A percentile compares a stretch with the other conserved stretches of the same genome.
These are phyloP conservation scores for Marisa cornuarietis DNA, from an alignment of 1,140 invertebrate genomes.

Conservation along the genomic window DNA sequence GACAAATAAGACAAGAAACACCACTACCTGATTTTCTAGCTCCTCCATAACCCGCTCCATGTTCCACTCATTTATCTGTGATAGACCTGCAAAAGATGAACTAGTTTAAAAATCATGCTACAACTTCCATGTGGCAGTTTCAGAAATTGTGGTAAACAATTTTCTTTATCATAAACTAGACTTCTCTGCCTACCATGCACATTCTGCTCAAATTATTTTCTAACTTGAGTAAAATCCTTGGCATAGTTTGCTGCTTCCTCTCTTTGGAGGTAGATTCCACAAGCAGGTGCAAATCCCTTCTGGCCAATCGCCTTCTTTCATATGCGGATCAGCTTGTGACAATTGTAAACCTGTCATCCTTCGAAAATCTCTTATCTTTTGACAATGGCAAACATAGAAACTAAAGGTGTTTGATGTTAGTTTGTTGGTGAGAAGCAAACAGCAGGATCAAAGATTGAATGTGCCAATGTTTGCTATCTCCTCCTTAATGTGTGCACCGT, in stretches of 20 bases:
- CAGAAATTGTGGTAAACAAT: neutral
- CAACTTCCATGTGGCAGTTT: neutral
- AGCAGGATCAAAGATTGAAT: neutral
- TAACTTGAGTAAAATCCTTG: no score
- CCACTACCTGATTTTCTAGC: constrained; percentile 77
- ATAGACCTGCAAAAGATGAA: constrained; percentile 41
- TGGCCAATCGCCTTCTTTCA: no score
- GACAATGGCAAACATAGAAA: no score
- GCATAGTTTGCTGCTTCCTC: no score
- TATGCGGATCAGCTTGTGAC: no score
- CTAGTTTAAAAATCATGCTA: neutral
- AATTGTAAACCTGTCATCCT: no score
- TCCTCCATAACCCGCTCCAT: constrained; percentile 93
- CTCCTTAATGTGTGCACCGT: neutral
- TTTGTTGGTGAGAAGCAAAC: neutral
- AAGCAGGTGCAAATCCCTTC: no score
- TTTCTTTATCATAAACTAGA: neutral
- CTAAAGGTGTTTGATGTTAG: neutral
- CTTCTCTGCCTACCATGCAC: neutral
- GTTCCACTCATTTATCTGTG: constrained; percentile 81
- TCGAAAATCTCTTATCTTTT: no score
- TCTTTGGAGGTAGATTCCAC: no score
- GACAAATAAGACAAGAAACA: no score
- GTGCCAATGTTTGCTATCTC: neutral
- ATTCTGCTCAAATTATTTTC: no score